Evolutionary conservation across 2,888 invertebrate species (phyloP), one percentile per base, ranked within the genome.

Genomic region (Matsumyia berberina): DNA sequence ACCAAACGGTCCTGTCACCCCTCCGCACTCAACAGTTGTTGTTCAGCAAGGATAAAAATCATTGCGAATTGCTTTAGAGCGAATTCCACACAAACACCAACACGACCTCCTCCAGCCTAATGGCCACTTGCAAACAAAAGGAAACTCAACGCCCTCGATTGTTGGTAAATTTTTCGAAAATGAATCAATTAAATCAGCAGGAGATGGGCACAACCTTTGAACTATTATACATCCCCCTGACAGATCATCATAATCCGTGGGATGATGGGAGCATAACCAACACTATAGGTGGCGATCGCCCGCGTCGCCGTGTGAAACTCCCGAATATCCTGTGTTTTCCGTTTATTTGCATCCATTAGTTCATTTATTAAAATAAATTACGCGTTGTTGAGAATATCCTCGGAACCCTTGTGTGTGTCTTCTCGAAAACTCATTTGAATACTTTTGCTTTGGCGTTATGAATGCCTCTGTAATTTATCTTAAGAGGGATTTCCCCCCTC

Each of bases 291-390:
- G 53, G 19, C 53, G 42, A 35, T 24, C 12, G 12, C 11, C 35
- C 12, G 8, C 11, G 6, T 17, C 12, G 44, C 35, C 33, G 9
- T 49, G 35, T 57, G 37, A 24, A 53, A 24, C 46, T 46, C 4
- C n/a, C n/a, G 15, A n/a, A 31, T 51, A 62, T 53, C 62, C 33
- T 39, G 24, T 44, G 8, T 60, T 33, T 62, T 12, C 29, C 42
- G 64, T 82, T 67, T 77, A 55, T 74, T 66, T 58, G 57, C 72
- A 49, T 39, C n/a, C 76, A 46, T 67, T 72, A 72, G 66, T 77
- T 60, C 62, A 39, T 83, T 67, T 83, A 77, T 60, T 83, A 76
- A 62, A 78, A 62, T 62, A 49, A 73, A 79, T 79, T 72, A 79
- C 37, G 39, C 49, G 31, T 64, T 72, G 72, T 49, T 79, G 64